A percentile compares a stretch with the other conserved stretches of the same genome.
Evolutionary conservation across 1,140 invertebrate species (phyloP).

Genomic region (Pseudoatta argentina): DNA sequence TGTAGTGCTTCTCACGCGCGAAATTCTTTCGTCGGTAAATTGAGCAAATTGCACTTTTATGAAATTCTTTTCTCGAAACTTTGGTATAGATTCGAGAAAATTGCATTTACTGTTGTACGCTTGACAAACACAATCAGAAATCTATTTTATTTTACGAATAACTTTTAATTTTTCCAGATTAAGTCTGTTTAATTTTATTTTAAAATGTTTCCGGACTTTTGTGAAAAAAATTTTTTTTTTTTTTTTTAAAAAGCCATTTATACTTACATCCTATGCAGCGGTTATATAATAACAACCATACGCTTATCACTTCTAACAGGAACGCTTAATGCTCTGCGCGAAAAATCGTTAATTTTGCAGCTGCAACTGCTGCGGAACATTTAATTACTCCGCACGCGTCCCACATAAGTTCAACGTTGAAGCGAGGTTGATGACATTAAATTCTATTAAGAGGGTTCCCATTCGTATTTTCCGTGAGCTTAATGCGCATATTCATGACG

Average conservation of each 20-base stretch:
- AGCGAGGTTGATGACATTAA: slow-evolving; percentile 62
- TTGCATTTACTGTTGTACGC: background rate
- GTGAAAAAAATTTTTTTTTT: too few relatives aligned
- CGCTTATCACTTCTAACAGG: slow-evolving; percentile 19
- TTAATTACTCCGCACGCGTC: slow-evolving; percentile 56
- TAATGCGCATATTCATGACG: slow-evolving; percentile 55
- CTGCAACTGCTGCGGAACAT: slow-evolving; percentile 35
- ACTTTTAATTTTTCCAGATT: background rate
- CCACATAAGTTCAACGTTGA: slow-evolving; percentile 55
- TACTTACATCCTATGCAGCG: background rate
- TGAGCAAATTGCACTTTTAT: slow-evolving; percentile 59
- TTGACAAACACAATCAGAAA: background rate
- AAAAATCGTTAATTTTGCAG: slow-evolving; percentile 57
- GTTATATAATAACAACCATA: background rate
- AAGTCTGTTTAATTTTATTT: background rate
- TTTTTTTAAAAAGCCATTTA: background rate
- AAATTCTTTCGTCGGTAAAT: slow-evolving; percentile 30
- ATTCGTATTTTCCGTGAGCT: slow-evolving; percentile 55
- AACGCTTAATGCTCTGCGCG: slow-evolving; percentile 11
- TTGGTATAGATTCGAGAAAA: slow-evolving; percentile 13
- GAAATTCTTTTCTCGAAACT: slow-evolving; percentile 35
- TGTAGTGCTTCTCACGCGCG: slow-evolving; percentile 31
- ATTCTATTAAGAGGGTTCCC: slow-evolving; percentile 51
- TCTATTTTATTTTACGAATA: background rate
- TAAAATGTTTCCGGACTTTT: background rate